Base-by-base conservation (phyloP, 2,113 vertebrate genomes). In the Cebidichthys violaceus region DNA sequence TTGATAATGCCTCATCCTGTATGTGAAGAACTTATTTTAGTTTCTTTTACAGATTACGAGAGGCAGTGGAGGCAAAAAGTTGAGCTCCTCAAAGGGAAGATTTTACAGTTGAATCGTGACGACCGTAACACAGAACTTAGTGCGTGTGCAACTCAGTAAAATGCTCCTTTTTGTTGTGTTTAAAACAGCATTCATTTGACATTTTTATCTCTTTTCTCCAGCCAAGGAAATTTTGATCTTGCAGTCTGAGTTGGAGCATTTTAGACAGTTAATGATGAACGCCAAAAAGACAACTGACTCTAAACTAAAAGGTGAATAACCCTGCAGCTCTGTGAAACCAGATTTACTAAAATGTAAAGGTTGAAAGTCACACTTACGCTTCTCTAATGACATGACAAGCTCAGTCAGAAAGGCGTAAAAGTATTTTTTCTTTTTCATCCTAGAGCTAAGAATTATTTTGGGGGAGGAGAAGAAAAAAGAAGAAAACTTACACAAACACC, bases 151-250 rank as follows among this genome's bases (percentile, higher is more conserved):
- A 24, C 39, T 74, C 20, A 31, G 47, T 1, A 20, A n/a, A 50
- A 13, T 47, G 3, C 9, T 41, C 17, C 2, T 22, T 35, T 33
- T 64, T 55, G 6, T 14, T 45, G 10, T 45, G 9, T 79, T 67
- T 50, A 29, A 3, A 24, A 6, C 14, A 18, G 3, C 15, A 18
- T 20, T 31, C 2, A 57, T 41, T 52, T 33, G 0, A 31, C 33
- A 15, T 17, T 1, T 71, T 27, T 59, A 41, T 69, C 15, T 68
- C 61, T 47, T 14, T 22, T 50, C 18, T 45, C 9, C 70, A 92
- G 91, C 89, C 27, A 20, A 4, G 41, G 81, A 88, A 10, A 92
- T 92, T 84, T n/a, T 85, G 18, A 7, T 0, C 3, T 55, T 92
- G 55, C 91, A 90, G 71, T 0, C 0, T 0, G 74, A 92, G 35